phyloP scores from a whole-genome alignment of 2,113 vertebrate species.

The pig (Sus scrofa) region T2T-Sscrofa CM000827.6:106935001-106935500 shows the following conservation, averaged over 20 bases:
- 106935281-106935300: neutral
- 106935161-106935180: neutral
- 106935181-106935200: neutral
- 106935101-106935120: neutral
- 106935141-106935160: neutral
- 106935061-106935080: neutral
- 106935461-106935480: neutral
- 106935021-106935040: no score
- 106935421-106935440: neutral
- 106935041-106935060: no score
- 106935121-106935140: neutral
- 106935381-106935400: neutral
- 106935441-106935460: neutral
- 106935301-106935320: neutral
- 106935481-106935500: neutral
- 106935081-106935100: neutral
- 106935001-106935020: no score
- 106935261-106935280: constrained; percentile 7
- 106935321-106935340: neutral
- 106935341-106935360: neutral
- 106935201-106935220: neutral
- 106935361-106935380: neutral
- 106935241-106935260: neutral
- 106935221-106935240: neutral
- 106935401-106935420: neutral